A percentile compares a stretch with the other conserved stretches of the same genome.
Conservation (phyloP, 2,797 vertebrate genomes). For the Todus mexicanus region DNA sequence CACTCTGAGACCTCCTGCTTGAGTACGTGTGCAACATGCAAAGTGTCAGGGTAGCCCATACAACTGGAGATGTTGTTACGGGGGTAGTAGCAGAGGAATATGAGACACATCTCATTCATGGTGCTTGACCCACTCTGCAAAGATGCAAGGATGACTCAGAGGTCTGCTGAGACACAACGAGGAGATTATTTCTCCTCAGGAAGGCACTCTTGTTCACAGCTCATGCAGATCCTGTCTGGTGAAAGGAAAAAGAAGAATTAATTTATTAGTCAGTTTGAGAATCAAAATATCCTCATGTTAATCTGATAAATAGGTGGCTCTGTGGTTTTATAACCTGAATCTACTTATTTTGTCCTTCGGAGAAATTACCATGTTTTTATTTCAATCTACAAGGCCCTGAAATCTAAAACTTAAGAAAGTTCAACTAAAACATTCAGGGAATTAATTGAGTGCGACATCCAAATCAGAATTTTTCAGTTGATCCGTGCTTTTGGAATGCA, state of each 20-base stretch:
- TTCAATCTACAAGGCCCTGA: background rate
- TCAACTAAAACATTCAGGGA: background rate
- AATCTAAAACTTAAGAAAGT: background rate
- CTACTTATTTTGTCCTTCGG: background rate
- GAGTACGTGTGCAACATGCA: background rate
- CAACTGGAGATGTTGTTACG: constrained; percentile 69
- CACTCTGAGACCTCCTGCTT: constrained; percentile 63
- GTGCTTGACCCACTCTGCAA: constrained; percentile 67
- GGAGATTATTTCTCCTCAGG: background rate
- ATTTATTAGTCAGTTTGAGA: background rate
- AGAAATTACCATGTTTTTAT: background rate
- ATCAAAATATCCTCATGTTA: background rate
- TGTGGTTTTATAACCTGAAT: background rate
- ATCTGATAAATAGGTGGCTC: background rate
- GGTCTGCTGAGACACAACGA: background rate
- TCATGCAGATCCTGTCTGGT: background rate
- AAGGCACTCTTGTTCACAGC: background rate
- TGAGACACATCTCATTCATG: constrained; percentile 70
- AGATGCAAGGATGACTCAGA: background rate
- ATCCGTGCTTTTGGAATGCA: background rate
- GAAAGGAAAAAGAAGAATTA: background rate
- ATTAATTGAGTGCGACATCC: background rate
- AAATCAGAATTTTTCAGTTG: background rate
- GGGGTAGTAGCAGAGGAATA: constrained; percentile 72
- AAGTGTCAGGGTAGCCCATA: constrained; percentile 55